Conservation (phyloP, 2,888 invertebrate genomes). For the Netelia inedita region DNA sequence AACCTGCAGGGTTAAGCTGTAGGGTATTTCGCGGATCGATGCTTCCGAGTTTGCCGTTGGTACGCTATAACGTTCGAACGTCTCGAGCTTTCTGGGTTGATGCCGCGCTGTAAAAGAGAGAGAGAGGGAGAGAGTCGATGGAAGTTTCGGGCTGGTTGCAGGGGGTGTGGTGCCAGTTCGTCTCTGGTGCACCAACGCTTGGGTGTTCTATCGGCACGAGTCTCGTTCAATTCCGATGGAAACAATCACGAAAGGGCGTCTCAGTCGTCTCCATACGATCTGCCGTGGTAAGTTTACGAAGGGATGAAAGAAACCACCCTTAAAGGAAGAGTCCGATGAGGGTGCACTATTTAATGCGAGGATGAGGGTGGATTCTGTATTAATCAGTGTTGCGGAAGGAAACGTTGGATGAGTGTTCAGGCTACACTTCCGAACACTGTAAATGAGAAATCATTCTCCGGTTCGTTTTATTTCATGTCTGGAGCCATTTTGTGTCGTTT, state of each 20-base stretch:
- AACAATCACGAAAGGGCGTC: neutral
- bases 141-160: neutral
- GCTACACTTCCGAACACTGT: no score
- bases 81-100: conserved; percentile 6
- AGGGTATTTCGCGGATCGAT: conserved; percentile 81
- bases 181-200: neutral
- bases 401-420: no score
- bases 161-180: neutral
- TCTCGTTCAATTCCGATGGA: neutral
- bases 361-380: neutral
- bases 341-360: neutral
- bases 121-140: neutral
- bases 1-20: conserved; percentile 75
- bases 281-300: neutral
- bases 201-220: conserved; percentile 4
- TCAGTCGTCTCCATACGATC: neutral
- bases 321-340: neutral
- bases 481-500: conserved; percentile 40
- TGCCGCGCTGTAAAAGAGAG: conserved; percentile 2
- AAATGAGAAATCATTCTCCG: no score
- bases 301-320: neutral
- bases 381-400: conserved; percentile 2
- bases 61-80: conserved; percentile 11
- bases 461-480: conserved; percentile 36
- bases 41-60: conserved; percentile 68